Conservation (phyloP, 2,797 vertebrate genomes). For the Acipenser oxyrinchus region DNA sequence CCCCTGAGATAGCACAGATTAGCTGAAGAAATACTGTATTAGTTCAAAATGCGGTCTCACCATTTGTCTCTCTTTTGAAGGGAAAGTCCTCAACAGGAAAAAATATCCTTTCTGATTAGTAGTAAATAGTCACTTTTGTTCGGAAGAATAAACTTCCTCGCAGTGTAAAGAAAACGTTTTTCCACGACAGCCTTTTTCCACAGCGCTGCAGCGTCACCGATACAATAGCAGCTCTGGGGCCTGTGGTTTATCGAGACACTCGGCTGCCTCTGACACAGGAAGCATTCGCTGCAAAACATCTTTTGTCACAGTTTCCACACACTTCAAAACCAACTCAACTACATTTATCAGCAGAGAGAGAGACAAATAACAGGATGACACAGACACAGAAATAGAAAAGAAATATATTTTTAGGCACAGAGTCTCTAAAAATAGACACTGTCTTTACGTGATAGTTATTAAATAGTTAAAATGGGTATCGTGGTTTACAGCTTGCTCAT, state of each 20-base stretch:
- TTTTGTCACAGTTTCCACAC: conserved; percentile 71
- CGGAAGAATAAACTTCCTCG: conserved; percentile 60
- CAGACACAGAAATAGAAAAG: conserved; percentile 57
- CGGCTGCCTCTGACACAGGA: conserved; percentile 48
- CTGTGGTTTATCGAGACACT: conserved; percentile 58
- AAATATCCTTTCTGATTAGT: conserved; percentile 9
- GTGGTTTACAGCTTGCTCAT: too few relatives aligned
- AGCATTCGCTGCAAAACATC: conserved; percentile 65
- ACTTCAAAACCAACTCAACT: conserved; percentile 51
- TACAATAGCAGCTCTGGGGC: conserved; percentile 6
- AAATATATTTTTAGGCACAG: conserved; percentile 49
- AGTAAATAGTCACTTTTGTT: conserved; percentile 33
- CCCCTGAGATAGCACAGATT: conserved; percentile 2
- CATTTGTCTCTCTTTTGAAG: conserved; percentile 37
- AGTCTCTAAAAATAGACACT: background rate
- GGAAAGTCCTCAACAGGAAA: conserved; percentile 45
- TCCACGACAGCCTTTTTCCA: conserved; percentile 52
- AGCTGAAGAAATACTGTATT: too few relatives aligned
- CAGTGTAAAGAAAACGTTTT: conserved; percentile 46
- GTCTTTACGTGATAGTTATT: too few relatives aligned
- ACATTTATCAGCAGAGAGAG: conserved; percentile 53
- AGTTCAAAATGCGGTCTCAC: conserved; percentile 27
- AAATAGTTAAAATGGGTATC: too few relatives aligned
- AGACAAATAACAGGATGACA: conserved; percentile 56
- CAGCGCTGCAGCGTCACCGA: conserved; percentile 55